A percentile compares a stretch with the other conserved stretches of the same genome.
Conservation (phyloP, 2,113 vertebrate genomes). For the Seriola quinqueradiata region DNA sequence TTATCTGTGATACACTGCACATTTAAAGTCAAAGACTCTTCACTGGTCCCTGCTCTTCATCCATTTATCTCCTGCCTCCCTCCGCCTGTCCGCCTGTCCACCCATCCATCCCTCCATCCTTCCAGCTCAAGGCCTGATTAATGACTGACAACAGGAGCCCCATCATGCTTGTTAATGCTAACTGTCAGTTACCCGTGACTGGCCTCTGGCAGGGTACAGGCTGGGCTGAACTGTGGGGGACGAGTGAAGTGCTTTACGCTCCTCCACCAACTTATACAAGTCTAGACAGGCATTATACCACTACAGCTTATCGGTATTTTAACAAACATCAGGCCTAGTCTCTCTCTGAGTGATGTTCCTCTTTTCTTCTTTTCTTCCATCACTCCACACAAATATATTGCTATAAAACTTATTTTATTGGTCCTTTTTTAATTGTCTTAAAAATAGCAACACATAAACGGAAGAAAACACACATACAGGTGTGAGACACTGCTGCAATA, state of each 20-base stretch:
- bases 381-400: too few relatives aligned
- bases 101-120: not conserved
- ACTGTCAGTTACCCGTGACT: conserved; percentile 20
- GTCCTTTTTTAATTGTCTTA: too few relatives aligned
- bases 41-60: not conserved
- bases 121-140: not conserved
- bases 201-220: conserved; percentile 17
- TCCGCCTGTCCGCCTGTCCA: not conserved
- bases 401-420: too few relatives aligned
- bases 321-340: not conserved
- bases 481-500: too few relatives aligned
- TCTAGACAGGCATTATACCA: not conserved
- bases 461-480: too few relatives aligned
- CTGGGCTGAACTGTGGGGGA: conserved; percentile 7
- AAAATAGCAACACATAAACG: too few relatives aligned
- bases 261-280: conserved; percentile 9
- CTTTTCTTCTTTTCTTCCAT: too few relatives aligned
- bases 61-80: not conserved
- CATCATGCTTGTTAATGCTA: conserved; percentile 25
- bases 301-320: conserved; percentile 6
- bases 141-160: conserved; percentile 24
- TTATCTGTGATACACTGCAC: not conserved
- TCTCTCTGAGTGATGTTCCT: too few relatives aligned
- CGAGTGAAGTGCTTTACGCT: not conserved
- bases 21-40: not conserved